phyloP scores from a whole-genome alignment of 2,797 vertebrate species.

The Pantherophis vulpinus region DNA sequence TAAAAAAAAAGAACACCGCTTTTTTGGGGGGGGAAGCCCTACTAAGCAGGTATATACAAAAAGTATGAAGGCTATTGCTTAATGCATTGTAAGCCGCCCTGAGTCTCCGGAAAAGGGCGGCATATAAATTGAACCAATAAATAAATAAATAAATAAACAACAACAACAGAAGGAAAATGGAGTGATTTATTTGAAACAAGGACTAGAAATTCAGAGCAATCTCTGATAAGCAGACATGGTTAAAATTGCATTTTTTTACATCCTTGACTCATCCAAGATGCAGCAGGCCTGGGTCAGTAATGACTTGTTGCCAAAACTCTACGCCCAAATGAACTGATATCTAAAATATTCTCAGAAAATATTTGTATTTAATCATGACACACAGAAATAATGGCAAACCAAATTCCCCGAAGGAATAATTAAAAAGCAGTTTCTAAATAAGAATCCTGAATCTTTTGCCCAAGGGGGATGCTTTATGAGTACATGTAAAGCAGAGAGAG shows the following conservation, averaged over 20 bases:
- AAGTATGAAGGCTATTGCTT: too few relatives aligned
- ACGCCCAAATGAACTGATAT: neutral
- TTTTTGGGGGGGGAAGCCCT: too few relatives aligned
- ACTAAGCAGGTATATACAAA: too few relatives aligned
- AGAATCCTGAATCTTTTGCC: neutral
- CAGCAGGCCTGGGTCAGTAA: neutral
- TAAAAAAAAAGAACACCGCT: too few relatives aligned
- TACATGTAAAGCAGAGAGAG: neutral
- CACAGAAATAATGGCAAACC: neutral
- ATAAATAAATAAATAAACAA: neutral
- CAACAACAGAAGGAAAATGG: neutral
- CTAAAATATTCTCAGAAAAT: neutral
- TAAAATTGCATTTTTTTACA: neutral
- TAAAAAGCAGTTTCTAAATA: conserved; percentile 12
- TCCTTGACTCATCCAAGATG: neutral
- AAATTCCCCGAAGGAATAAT: conserved; percentile 7
- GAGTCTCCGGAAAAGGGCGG: too few relatives aligned
- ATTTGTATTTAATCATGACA: neutral
- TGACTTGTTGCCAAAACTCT: neutral
- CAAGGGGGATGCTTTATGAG: neutral
- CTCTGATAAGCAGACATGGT: neutral
- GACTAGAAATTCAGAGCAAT: neutral
- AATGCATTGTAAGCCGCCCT: too few relatives aligned
- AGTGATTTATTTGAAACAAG: neutral
- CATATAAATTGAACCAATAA: too few relatives aligned